Base-by-base conservation (phyloP, 2,113 vertebrate species). In the Hemibagrus wyckioides region DNA sequence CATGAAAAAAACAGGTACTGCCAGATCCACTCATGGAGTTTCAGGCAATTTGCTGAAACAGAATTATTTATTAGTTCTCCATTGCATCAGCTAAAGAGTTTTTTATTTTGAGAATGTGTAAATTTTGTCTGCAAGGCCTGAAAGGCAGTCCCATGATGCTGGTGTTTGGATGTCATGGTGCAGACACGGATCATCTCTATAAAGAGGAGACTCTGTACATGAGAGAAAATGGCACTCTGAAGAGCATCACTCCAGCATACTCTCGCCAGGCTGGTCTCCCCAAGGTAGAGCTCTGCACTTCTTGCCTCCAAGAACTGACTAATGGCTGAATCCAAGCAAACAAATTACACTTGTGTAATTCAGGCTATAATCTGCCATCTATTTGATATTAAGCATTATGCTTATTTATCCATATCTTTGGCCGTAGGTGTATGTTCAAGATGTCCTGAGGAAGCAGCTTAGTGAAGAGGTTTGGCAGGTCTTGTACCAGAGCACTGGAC, bases 401-500 rank as follows among this genome's bases (percentile, higher is more conserved):
- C 50, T 6, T 36, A 52, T 30, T 79, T 54, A 17, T 54, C 6
- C 0, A 11, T 82, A 23, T 79, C 61, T 39, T 67, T 80, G 50
- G 19, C 39, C 52, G 6, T 90, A 97, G 97, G 94, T 95, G 14
- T 97, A 97, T 0, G 96, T 97, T 4, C 96, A 97, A 90, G 95
- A 97, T 69, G 71, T 97, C 67, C 93, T 97, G 84, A 85, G 67
- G 80, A 87, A 91, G n/a, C 87, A 90, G 85, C 81, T 97, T 86
- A 92, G 89, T 0, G 56, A 69, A 0, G 88, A 93, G 82, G 94
- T 96, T 48, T 92, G 91, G 23, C 88, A 59, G 0, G 87, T 93
- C 23, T 17, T 97, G 52, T 93, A 93, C 0, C 28, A 92, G 86
- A 91, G 91, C 6, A 89, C 61, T 2, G 96, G 96, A 10, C 95